These are phyloP conservation scores for Rhinolophus sinicus DNA, from an alignment of 2,113 vertebrate species.

Conservation along the genomic window DNA sequence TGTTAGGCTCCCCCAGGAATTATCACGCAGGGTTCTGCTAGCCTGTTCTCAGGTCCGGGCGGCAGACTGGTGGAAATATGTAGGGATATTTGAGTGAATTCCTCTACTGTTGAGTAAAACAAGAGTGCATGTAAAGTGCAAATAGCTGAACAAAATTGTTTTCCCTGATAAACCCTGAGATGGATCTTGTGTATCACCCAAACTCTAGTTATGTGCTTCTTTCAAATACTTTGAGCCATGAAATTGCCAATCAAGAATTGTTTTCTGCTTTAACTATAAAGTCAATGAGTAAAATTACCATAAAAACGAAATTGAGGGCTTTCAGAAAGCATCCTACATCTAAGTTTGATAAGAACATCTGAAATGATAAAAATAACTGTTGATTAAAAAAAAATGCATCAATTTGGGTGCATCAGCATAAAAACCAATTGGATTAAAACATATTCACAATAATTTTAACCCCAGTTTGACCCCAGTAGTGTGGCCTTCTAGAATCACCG, in stretches of 20 bases:
- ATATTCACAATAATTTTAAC: background rate
- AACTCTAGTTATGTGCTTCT: background rate
- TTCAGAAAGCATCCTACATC: background rate
- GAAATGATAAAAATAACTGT: background rate
- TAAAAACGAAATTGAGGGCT: background rate
- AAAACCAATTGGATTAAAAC: background rate
- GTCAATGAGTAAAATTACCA: background rate
- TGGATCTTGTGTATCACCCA: rapidly evolving
- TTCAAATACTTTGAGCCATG: background rate
- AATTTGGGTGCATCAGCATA: background rate
- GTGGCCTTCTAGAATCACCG: rapidly evolving
- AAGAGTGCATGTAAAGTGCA: no score
- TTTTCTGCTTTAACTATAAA: background rate
- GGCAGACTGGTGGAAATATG: background rate
- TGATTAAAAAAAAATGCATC: background rate
- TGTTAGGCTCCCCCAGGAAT: background rate
- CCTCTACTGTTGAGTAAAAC: background rate
- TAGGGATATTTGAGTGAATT: background rate
- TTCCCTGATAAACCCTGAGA: rapidly evolving
- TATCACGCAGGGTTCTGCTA: rapidly evolving
- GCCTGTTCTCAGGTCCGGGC: no score
- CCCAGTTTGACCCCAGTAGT: rapidly evolving
- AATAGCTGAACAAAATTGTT: rapidly evolving
- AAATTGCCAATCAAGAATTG: background rate
- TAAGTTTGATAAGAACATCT: background rate